Conservation (phyloP, 2,888 invertebrate genomes). For the Agrenia bidenticulata region DNA sequence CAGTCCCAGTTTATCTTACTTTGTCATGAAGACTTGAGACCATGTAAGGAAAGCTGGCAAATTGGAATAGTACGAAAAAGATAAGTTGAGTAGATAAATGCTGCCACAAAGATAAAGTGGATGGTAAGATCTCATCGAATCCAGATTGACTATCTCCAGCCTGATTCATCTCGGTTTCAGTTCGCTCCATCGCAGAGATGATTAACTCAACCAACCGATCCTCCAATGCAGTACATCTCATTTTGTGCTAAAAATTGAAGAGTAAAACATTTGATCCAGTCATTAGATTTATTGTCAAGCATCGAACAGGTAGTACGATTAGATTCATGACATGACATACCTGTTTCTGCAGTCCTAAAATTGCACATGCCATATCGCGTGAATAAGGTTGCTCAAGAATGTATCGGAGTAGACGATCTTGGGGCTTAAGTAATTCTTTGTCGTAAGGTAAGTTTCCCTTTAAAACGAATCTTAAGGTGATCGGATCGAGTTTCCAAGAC, state of each 20-base stretch:
- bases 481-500: constrained; percentile 89
- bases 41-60: constrained; percentile 89
- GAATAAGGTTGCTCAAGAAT: constrained; percentile 94
- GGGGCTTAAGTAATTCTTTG: constrained; percentile 81
- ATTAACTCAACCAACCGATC: constrained; percentile 90
- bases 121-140: constrained; percentile 64
- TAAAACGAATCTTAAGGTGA: constrained; percentile 70
- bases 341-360: constrained; percentile 91
- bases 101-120: constrained; percentile 83
- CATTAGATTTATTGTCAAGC: not conserved
- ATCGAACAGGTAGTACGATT: not conserved
- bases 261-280: constrained; percentile 2
- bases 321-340: constrained; percentile 57
- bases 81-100: constrained; percentile 87
- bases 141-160: constrained; percentile 60
- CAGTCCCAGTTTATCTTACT: constrained; percentile 56
- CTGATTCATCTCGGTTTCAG: constrained; percentile 63
- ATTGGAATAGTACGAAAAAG: constrained; percentile 90
- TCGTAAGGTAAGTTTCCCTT: constrained; percentile 84
- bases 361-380: constrained; percentile 91
- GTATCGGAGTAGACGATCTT: constrained; percentile 81
- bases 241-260: constrained; percentile 67
- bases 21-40: constrained; percentile 85
- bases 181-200: constrained; percentile 87
- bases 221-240: constrained; percentile 83